Evolutionary conservation across 2,797 vertebrate species (phyloP).

Genomic region (Psittacula echo): DNA sequence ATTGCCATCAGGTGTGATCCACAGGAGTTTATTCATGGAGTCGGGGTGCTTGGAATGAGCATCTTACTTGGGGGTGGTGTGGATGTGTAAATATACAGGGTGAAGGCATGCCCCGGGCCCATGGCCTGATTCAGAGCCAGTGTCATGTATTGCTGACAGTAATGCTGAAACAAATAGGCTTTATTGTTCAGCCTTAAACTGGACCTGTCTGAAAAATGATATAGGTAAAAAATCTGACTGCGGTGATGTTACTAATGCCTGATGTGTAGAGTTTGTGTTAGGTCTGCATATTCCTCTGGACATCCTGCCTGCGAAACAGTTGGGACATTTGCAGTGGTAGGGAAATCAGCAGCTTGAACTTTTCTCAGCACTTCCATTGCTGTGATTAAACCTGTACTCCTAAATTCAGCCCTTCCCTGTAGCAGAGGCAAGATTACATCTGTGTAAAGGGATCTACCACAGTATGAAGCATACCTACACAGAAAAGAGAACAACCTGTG

Average conservation of each 20-base stretch:
- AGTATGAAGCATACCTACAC: fast-evolving
- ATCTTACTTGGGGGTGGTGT: no score
- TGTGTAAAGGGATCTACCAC: not conserved
- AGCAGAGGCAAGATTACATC: not conserved
- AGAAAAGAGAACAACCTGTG: not conserved
- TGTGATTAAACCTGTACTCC: not conserved
- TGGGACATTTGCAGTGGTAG: not conserved
- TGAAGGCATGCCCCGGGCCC: not conserved
- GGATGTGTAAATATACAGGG: fast-evolving
- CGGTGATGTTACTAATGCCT: not conserved
- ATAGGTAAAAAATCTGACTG: not conserved
- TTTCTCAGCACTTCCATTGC: not conserved
- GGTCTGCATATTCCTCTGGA: not conserved
- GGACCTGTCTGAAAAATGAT: not conserved
- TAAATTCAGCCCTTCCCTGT: not conserved
- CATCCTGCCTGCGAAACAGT: not conserved
- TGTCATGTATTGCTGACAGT: fast-evolving
- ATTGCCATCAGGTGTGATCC: not conserved
- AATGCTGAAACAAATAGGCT: not conserved
- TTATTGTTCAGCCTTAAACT: not conserved
- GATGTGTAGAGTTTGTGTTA: not conserved
- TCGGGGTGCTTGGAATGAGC: not conserved
- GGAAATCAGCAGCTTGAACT: not conserved
- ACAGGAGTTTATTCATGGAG: not conserved
- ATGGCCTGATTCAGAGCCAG: not conserved